Percentiles rank a stretch among this genome's conserved stretches.
Evolutionary conservation across 2,113 vertebrate species (phyloP).

Genomic region (Oreotragus oreotragus): DNA sequence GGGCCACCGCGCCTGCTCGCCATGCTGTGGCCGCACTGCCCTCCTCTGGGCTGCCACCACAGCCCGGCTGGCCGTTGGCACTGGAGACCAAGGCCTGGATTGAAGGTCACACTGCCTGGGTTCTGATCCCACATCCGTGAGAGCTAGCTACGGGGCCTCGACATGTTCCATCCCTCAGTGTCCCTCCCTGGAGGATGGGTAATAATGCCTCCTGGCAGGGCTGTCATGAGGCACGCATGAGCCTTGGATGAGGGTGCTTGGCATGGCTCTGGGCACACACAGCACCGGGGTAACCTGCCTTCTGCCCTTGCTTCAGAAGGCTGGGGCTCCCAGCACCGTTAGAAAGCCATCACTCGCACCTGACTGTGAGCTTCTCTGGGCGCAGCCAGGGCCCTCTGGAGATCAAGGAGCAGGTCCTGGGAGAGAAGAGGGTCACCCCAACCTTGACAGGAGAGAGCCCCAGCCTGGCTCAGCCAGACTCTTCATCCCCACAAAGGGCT

Average conservation of each 20-base stretch:
- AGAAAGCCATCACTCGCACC: background rate
- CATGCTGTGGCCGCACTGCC: background rate
- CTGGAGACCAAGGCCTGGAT: background rate
- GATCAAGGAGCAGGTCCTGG: background rate
- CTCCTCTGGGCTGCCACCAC: background rate
- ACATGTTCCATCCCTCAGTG: background rate
- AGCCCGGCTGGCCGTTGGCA: background rate
- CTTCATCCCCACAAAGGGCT: background rate
- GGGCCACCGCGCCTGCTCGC: fast-evolving
- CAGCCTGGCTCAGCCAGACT: background rate
- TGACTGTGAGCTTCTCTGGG: too few species aligned
- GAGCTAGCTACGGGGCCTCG: background rate
- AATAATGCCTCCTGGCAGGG: background rate
- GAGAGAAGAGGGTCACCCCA: background rate
- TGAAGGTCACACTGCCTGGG: background rate
- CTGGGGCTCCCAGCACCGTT: background rate
- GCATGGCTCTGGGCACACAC: fast-evolving
- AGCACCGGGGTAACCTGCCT: background rate
- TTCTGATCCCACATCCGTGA: background rate
- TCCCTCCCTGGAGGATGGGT: too few species aligned
- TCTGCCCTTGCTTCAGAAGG: background rate
- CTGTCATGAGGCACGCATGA: fast-evolving
- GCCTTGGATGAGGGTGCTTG: background rate
- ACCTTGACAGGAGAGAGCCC: background rate
- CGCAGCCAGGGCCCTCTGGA: background rate